phyloP scores from a whole-genome alignment of 2,797 vertebrate species.

The Enteromius fasciolatus region DNA sequence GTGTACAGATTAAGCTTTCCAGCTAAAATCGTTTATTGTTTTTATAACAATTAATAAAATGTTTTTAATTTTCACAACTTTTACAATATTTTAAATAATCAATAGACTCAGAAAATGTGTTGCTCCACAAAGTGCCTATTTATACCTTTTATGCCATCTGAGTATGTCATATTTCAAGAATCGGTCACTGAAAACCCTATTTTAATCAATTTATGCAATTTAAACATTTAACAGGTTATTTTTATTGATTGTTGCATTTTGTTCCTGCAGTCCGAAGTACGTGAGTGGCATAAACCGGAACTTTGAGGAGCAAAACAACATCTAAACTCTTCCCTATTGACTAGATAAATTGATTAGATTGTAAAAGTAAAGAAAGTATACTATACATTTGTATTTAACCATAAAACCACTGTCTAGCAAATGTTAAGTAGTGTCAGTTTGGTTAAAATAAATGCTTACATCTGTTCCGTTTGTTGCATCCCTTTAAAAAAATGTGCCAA shows the following conservation, averaged over 20 bases:
- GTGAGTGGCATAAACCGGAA: neutral
- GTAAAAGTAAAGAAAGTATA: neutral
- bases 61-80: neutral
- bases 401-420: neutral
- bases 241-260: neutral
- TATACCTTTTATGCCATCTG: neutral
- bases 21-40: neutral
- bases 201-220: neutral
- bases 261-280: neutral
- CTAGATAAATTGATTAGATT: neutral
- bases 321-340: neutral
- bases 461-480: neutral
- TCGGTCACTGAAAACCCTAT: neutral
- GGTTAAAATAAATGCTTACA: neutral
- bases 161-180: neutral
- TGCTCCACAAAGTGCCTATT: neutral
- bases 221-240: neutral
- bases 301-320: neutral
- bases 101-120: neutral
- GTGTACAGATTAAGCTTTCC: neutral
- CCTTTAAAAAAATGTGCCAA: neutral
- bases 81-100: neutral
- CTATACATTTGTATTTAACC: neutral
- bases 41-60: neutral
- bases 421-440: neutral